Base-by-base conservation (phyloP, 1,140 invertebrate species). In the Euwallacea similis region DNA sequence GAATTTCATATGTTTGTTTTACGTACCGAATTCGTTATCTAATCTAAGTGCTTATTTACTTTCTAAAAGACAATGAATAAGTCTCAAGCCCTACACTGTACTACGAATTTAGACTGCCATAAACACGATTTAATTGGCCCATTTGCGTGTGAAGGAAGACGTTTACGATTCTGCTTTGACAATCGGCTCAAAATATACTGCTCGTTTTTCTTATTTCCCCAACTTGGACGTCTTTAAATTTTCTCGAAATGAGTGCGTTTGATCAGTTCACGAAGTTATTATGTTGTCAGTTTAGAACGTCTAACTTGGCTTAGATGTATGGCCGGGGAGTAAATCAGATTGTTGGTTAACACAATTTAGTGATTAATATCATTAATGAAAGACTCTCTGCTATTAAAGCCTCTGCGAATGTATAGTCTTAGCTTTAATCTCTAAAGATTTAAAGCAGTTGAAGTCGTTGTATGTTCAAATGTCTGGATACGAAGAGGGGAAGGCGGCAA, bases 101-200 rank as follows among this genome's bases (percentile, higher is more conserved):
- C 13, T 50, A 60, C 74, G 69, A 69, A 77, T 78, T 77, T 78
- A 78, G 77, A 75, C 69, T 66, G 65, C 65, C 76, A 77, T 79
- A 79, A 79, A 79, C 74, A 78, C 61, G 72, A 75, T 73, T 74
- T 79, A 79, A 79, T 79, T 79, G 78, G 78, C 71, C 76, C 71
- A 76, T 79, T 79, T 76, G 74, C 64, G 74, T 79, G 78, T 79
- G 72, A 78, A 76, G 76, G 76, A 53, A 69, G 78, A 79, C 78
- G 74, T 76, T 79, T 76, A 79, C 75, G 73, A 74, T 65, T 60
- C 75, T 76, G 76, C 76, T 78, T 79, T 79, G 78, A 78, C 78
- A 79, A 76, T 78, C 75, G 73, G 58, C 75, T 78, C 74, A 79
- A 79, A 79, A 79, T 79, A 79, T 66, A 73, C 69, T 71, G 66